Evolutionary conservation across 35 echinoderm and acorn worm genomes (phyloP), one percentile per base, ranked within the genome.

Genomic region (Heliocidaris erythrogramma): DNA sequence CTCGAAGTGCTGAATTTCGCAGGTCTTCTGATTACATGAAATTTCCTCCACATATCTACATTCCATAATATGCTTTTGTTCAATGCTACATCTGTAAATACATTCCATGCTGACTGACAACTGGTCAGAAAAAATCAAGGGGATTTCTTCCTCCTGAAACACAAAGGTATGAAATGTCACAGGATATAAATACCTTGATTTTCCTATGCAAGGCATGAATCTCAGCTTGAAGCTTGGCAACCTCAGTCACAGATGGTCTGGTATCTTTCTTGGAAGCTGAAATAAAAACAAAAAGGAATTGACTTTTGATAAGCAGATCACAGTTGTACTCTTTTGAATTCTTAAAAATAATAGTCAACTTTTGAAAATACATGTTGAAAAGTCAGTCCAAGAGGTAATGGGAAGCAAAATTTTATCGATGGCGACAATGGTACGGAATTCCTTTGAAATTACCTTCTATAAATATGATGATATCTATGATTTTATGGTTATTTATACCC

Each of bases 141-240:
- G 52, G 14, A 56, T 56, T 56, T 24, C 21, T 78, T 27, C 12
- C 12, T 18, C 2, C 18, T 16, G 5, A 5, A 24, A 5, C 61
- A 6, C n/a, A 32, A 9, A 48, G 3, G 87, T 16, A 13, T 89
- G 87, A 47, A 7, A 89, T 11, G 31, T n/a, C 24, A 42, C 32
- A 89, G 5, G 12, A 89, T 24, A 89, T 27, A 7, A n/a, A 59
- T 94, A 98, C 97, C 96, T 95, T 91, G 13, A 98, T 32, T 94
- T 95, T 96, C 48, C 97, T 98, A 31, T 96, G 94, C 11, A 98
- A 49, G 27, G 95, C 88, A 71, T 91, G 48, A 35, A 96, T 95
- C 90, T 98, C 97, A 18, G 97, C 97, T 42, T 96, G 93, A 27
- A 98, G 92, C 30, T 96, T 96, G 1, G 96, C 69, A 27, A 96